phyloP scores from a whole-genome alignment of 2,888 invertebrate species.

The Meta bourneti region DNA sequence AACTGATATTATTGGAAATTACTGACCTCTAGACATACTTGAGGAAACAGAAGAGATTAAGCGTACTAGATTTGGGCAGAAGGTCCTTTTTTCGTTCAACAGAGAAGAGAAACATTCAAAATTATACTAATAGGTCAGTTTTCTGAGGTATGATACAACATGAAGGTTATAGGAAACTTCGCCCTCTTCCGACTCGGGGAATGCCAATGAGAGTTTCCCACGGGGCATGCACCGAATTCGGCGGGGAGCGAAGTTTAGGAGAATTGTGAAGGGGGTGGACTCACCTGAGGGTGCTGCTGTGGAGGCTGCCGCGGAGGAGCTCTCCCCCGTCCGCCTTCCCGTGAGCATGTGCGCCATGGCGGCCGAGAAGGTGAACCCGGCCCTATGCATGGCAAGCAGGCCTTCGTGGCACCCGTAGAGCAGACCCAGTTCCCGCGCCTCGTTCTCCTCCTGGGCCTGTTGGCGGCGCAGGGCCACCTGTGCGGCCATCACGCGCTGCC shows the following conservation, averaged over 20 bases:
- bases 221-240: no score
- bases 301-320: neutral
- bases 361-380: slow-evolving; percentile 78
- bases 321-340: slow-evolving; percentile 18
- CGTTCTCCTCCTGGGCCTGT: slow-evolving; percentile 96
- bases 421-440: slow-evolving; percentile 95
- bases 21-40: no score
- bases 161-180: no score
- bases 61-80: no score
- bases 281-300: slow-evolving; percentile 13
- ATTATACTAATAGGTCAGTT: no score
- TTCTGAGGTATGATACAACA: no score
- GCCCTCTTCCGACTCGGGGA: no score
- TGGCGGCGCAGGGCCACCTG: slow-evolving; percentile 85
- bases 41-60: no score
- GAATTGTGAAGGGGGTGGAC: neutral
- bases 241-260: neutral
- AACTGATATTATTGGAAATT: no score
- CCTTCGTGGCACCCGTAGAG: slow-evolving; percentile 87
- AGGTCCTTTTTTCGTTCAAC: no score
- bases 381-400: slow-evolving; percentile 78
- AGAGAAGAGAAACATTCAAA: no score
- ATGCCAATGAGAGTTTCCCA: no score
- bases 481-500: slow-evolving; percentile 99
- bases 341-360: slow-evolving; percentile 78